Evolutionary conservation across 2,113 vertebrate species (phyloP).

Genomic region (Illadopsis cleaveri): DNA sequence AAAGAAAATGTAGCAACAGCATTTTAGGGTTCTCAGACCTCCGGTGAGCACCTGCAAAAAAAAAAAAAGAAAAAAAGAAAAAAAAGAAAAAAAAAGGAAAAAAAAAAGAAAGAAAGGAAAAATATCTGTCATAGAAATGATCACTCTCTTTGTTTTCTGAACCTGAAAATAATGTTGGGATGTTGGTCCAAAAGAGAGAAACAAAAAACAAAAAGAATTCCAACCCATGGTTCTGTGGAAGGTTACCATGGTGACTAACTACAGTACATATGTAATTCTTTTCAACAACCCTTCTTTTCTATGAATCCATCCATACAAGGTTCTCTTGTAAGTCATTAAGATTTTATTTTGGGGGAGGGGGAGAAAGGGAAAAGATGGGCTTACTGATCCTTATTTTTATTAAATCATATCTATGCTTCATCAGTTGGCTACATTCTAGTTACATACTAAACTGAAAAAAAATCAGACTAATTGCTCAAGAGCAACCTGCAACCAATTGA

Average conservation of each 20-base stretch:
- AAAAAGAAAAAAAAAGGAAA: neutral
- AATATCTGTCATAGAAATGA: slow-evolving; percentile 63
- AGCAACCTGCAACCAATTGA: slow-evolving; percentile 78
- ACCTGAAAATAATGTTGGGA: slow-evolving; percentile 76
- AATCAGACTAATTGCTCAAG: slow-evolving; percentile 74
- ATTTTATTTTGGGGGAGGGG: slow-evolving; percentile 70
- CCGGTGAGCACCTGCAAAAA: slow-evolving; percentile 67
- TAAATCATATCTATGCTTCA: slow-evolving; percentile 53
- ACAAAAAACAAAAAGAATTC: slow-evolving; percentile 73
- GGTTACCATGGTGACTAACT: slow-evolving; percentile 85
- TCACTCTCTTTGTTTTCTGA: slow-evolving; percentile 71
- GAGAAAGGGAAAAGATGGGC: slow-evolving; percentile 42
- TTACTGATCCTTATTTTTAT: slow-evolving; percentile 58
- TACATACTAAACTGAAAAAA: slow-evolving; percentile 87
- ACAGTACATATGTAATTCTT: slow-evolving; percentile 93
- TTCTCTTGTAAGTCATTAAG: slow-evolving; percentile 91
- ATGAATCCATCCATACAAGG: slow-evolving; percentile 77
- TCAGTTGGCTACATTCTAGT: slow-evolving; percentile 78
- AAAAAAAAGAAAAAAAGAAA: neutral
- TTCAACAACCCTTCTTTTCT: slow-evolving; percentile 81
- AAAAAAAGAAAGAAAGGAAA: neutral
- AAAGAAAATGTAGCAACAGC: slow-evolving; percentile 79
- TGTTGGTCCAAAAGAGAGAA: slow-evolving; percentile 80
- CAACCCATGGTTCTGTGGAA: slow-evolving; percentile 83
- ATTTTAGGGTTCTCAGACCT: slow-evolving; percentile 79